Evolutionary conservation across 2,113 vertebrate genomes (phyloP), one percentile per base, ranked within the genome.

Genomic region (Alexandromys fortis): DNA sequence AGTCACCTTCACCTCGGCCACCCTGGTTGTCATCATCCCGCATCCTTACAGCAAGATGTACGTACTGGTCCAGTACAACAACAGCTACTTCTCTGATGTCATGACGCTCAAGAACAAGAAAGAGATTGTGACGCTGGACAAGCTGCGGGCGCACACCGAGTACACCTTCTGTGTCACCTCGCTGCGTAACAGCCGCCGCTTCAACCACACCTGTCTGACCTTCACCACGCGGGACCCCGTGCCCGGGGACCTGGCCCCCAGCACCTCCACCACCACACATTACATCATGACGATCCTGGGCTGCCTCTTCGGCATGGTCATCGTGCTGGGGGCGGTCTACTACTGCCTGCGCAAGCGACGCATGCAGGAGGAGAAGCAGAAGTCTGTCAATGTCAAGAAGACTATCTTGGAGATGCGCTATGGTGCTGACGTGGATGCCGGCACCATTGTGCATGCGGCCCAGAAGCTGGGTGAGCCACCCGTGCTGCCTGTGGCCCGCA

Each of bases 211-310:
- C 81, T 99, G 99, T 93, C 97, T 99, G 94, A 98, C 99, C 52
- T 99, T 99, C 93, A 98, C 99, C 88, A 99, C 99, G 0, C 98
- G 99, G 28, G 99, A 98, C 89, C 98, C 98, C 10, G 99, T 99
- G 5, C 98, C 98, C 0, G 99, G 99, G 24, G 99, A 99, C 87
- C 98, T 98, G 72, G 98, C 90, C 35, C 98, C 98, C 94, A 99
- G 98, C 97, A 98, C 99, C 45, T 99, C 99, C 94, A 99, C 99
- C 93, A 99, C 99, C 67, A 99, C 99, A 0, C 99, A 99, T 98
- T 99, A 99, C 98, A 99, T 99, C 97, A 99, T 99, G 99, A 99
- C 99, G 94, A 99, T 99, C 95, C 98, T 99, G 95, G 99, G 99
- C 94, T 99, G 99, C 95, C 99, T 99, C 89, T 99, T 99, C 45